Evolutionary conservation across 2,797 vertebrate species (phyloP), one percentile per base, ranked within the genome.

Genomic region (Hirundo rustica): DNA sequence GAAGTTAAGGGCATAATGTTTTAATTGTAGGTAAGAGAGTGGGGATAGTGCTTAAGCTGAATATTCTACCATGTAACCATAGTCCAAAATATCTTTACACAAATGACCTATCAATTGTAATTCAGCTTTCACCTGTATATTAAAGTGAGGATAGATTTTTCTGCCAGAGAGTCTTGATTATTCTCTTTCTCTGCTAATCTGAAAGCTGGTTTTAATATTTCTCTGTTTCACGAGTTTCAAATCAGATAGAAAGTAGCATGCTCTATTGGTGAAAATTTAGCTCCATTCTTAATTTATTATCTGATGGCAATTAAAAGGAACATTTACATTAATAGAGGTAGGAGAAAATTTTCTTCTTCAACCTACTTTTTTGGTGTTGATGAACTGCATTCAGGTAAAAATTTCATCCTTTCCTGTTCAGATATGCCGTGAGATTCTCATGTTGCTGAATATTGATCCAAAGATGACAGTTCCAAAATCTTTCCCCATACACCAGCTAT

Each of bases 1-100:
- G 81, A 97, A 96, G 88, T 96, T 95, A 97, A 85, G 92, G 95
- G 88, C 91, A 95, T 96, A 97, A 97, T 96, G 93, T 97, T 97
- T 97, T 97, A 97, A 96, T 96, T 96, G 95, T 91, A 95, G 71
- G 77, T 89, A 94, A 73, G 78, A 93, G 72, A 94, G 70, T 82
- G 81, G 61, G 83, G 76, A 75, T 95, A 94, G 70, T 89, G 73
- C 78, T 95, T 83, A 70, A 94, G 34, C 26, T 92, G 89, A 96
- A 75, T 93, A 82, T 89, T 92, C 68, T 86, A 57, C 38, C 51
- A 53, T 32, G 77, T 82, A 92, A 75, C 85, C 38, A 55, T 86
- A 4, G 83, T 96, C 95, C 89, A 92, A 97, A 96, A 95, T 92
- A 91, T 44, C 91, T 82, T 81, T 86, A 86, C 64, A 88, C 19